phyloP scores from a whole-genome alignment of 2,888 invertebrate species.

The Diloba caeruleocephala region DNA sequence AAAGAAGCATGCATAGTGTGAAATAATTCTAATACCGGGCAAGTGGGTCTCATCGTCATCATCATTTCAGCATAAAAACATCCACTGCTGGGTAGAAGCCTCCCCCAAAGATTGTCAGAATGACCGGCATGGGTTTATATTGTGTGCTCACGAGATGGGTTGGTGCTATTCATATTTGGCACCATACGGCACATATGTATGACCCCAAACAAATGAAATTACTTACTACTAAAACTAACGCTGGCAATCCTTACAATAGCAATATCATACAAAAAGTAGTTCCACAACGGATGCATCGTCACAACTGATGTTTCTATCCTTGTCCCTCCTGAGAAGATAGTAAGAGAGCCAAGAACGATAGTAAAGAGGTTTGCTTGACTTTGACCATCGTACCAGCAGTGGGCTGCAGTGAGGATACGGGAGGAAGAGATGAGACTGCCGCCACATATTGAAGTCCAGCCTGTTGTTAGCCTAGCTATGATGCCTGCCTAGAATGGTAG shows the following conservation, averaged over 20 bases:
- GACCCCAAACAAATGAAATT: neutral
- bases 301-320: constrained; percentile 69
- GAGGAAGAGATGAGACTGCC: constrained; percentile 75
- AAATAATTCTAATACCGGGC: too few species aligned
- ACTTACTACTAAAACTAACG: constrained; percentile 73
- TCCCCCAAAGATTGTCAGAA: too few species aligned
- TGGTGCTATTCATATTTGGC: too few species aligned
- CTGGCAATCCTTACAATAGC: constrained; percentile 70
- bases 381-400: constrained; percentile 82
- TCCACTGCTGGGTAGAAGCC: too few species aligned
- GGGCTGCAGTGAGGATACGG: constrained; percentile 78
- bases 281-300: constrained; percentile 72
- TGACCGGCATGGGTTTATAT: too few species aligned
- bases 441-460: constrained; percentile 77
- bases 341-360: constrained; percentile 76
- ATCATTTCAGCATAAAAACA: too few species aligned
- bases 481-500: constrained; percentile 72
- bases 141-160: too few species aligned
- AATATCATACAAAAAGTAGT: constrained; percentile 71
- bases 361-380: constrained; percentile 72
- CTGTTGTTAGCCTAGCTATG: constrained; percentile 66
- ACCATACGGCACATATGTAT: too few species aligned
- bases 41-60: too few species aligned
- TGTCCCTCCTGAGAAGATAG: constrained; percentile 77
- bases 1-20: too few species aligned